phyloP scores from a whole-genome alignment of 1,140 invertebrate species.

The Bombus sibiricus region DNA sequence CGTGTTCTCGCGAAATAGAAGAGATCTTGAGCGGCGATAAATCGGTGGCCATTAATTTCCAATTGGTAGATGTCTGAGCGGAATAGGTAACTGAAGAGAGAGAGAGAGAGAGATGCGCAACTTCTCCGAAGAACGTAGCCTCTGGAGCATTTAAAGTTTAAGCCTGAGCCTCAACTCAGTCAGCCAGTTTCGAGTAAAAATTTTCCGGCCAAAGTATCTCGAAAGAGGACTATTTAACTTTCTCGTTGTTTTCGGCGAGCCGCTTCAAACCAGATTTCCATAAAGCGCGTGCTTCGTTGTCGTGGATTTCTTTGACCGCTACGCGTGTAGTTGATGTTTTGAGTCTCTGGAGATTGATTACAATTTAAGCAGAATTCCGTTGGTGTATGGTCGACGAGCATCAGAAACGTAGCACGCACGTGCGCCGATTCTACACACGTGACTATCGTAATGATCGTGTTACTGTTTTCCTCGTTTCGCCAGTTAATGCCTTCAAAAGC shows the following conservation, averaged over 20 bases:
- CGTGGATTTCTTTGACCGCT: neutral
- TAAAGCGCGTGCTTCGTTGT: neutral
- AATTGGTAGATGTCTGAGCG: neutral
- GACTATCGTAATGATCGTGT: slow-evolving; percentile 16
- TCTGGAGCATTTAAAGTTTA: slow-evolving; percentile 9
- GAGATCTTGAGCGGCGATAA: slow-evolving; percentile 4
- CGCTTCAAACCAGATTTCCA: neutral
- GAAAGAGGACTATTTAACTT: slow-evolving; percentile 3
- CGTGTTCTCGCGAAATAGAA: neutral
- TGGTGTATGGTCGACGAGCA: neutral
- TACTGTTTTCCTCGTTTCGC: slow-evolving; percentile 36
- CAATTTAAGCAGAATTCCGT: neutral
- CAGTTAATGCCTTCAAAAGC: slow-evolving; percentile 12
- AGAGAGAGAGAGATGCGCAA: neutral
- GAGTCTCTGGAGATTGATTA: neutral
- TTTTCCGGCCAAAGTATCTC: neutral
- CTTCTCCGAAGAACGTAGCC: neutral
- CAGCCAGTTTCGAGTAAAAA: slow-evolving; percentile 27
- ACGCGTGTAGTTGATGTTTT: neutral
- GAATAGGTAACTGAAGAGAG: neutral
- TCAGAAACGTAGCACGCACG: neutral
- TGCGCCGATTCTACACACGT: neutral
- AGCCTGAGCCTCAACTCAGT: neutral
- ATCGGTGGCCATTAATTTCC: neutral
- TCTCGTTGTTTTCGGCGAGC: neutral